These are phyloP conservation scores for Microctonus aethiopoides DNA, from an alignment of 2,888 invertebrate species.

Conservation along the genomic window DNA sequence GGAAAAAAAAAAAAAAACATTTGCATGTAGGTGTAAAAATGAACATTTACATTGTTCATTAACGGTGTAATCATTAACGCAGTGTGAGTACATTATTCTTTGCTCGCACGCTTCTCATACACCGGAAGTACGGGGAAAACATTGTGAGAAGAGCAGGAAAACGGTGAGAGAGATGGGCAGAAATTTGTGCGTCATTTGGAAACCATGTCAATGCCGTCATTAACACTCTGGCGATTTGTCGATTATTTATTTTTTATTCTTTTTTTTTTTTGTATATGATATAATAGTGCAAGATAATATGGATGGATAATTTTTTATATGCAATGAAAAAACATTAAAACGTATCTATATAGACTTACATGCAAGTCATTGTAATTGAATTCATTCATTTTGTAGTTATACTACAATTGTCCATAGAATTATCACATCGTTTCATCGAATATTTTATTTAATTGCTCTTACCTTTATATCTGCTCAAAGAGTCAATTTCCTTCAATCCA, in stretches of 20 bases:
- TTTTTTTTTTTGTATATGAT: background rate
- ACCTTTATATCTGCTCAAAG: constrained; percentile 25
- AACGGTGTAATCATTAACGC: constrained; percentile 26
- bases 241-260: constrained; percentile 16
- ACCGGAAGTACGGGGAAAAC: constrained; percentile 19
- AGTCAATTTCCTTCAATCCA: background rate
- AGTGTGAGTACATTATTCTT: constrained; percentile 17
- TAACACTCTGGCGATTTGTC: constrained; percentile 27
- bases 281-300: background rate
- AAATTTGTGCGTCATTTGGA: constrained; percentile 47
- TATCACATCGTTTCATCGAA: background rate
- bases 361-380: background rate
- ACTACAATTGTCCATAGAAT: background rate
- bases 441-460: background rate
- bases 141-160: background rate
- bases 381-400: background rate
- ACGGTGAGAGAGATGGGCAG: background rate
- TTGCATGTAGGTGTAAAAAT: constrained; percentile 24
- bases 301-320: background rate
- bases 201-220: constrained; percentile 57
- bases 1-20: background rate
- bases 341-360: background rate
- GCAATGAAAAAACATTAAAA: background rate
- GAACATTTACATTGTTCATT: constrained; percentile 35
- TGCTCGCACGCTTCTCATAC: constrained; percentile 8